Conservation (phyloP, 2,113 vertebrate species). For the Serinus canaria region DNA sequence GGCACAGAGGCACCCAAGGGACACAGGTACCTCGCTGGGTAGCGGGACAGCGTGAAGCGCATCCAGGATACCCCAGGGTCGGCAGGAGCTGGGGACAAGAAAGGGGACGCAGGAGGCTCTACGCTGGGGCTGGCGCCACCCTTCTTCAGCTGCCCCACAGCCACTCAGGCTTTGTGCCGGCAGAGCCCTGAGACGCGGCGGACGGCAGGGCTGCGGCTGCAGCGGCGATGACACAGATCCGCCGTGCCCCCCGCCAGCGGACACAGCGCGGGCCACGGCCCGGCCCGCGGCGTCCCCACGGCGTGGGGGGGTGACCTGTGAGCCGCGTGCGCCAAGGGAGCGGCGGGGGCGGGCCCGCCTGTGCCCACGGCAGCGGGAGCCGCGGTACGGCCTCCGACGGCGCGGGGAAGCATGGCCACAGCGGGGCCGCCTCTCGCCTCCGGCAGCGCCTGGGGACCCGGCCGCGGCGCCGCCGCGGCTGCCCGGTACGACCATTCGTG, state of each 20-base stretch:
- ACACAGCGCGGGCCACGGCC: background rate
- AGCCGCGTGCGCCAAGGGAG: background rate
- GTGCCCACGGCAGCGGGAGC: background rate
- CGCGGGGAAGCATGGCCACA: background rate
- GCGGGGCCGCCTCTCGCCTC: background rate
- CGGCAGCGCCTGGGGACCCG: background rate
- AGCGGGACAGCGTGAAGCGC: background rate
- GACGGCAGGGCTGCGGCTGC: background rate
- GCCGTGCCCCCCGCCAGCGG: background rate
- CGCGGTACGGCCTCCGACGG: background rate
- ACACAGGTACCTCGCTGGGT: background rate
- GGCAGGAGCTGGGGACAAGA: background rate
- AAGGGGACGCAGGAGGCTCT: too few species aligned
- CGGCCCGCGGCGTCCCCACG: background rate
- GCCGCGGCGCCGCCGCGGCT: background rate
- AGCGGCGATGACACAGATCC: too few species aligned
- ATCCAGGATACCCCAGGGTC: too few species aligned
- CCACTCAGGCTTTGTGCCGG: background rate
- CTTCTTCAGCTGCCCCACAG: background rate
- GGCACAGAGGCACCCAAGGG: background rate
- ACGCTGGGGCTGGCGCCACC: background rate
- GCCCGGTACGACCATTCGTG: too few species aligned
- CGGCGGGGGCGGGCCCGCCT: background rate
- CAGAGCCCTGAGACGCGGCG: background rate
- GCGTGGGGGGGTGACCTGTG: rapidly evolving